Base-by-base conservation (phyloP, 2,888 invertebrate species). In the Netelia melanura region DNA sequence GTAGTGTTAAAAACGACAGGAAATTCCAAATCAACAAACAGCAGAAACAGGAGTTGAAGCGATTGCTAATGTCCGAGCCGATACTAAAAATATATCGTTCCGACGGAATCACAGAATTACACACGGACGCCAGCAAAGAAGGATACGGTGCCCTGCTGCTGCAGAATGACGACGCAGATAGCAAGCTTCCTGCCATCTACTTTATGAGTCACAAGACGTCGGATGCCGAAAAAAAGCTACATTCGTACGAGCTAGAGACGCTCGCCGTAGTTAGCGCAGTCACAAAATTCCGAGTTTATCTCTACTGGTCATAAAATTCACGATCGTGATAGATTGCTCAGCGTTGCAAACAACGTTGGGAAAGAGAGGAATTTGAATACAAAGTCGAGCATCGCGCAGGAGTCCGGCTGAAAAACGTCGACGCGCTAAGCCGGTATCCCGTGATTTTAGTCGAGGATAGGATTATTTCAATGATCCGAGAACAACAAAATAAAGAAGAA, bases 261-360 rank as follows among this genome's bases (percentile, higher is more conserved):
- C 25, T 88, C 23, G 86, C 84, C 3, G 76, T 86, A 9, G 67
- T 86, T 43, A 68, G 76, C 64, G 81, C 85, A 62, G 21, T 85
- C 30, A 65, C 79, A 17, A 84, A 84, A 58, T 86, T 87, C 62
- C 67, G 84, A 10, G 79, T 81, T 1, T 88, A 87, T 68, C 75
- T 87, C 75, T 87, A 6, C 61, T 87, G n/a, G 86, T 85, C 17
- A 25, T 85, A n/a, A 71, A 70, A 67, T 86, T 88, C 78, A 86
- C 70, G 62, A 82, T 87, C 64, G 85, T 87, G n/a, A 87, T 84
- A 1, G 87, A 74, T 25, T 80, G 79, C 52, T 58, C 56, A 71
- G 84, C 84, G 3, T 70, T 82, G 76, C 76, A 82, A 25, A 56
- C 44, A 52, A 84, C 81, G 11, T 70, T 84, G 38, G 17, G 11